phyloP scores from a whole-genome alignment of 2,797 vertebrate species.

The Melanotaenia maccullochi region DNA sequence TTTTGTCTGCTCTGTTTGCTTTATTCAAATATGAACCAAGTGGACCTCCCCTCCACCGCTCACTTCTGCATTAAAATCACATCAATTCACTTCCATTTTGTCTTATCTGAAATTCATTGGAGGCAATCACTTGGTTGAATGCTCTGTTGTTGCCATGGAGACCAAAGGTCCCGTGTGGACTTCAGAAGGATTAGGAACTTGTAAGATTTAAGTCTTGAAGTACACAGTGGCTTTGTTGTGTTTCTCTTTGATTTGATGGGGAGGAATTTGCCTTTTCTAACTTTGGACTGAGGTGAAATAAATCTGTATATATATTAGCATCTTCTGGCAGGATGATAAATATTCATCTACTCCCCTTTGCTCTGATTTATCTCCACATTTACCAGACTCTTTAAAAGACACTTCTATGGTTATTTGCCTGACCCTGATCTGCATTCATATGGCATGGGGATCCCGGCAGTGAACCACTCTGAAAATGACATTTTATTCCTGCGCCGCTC shows the following conservation, averaged over 20 bases:
- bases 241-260: slow-evolving; percentile 88
- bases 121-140: slow-evolving; percentile 99
- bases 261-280: slow-evolving; percentile 84
- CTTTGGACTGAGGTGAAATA: slow-evolving; percentile 82
- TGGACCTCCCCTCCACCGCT: slow-evolving; percentile 97
- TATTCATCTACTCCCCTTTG: slow-evolving; percentile 79
- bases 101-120: slow-evolving; percentile 99
- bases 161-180: slow-evolving; percentile 98
- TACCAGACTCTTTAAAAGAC: slow-evolving; percentile 64
- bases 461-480: slow-evolving; percentile 65
- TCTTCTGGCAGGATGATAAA: slow-evolving; percentile 80
- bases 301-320: slow-evolving; percentile 80
- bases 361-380: slow-evolving; percentile 61
- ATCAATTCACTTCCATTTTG: slow-evolving; percentile 99
- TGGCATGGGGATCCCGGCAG: slow-evolving; percentile 52
- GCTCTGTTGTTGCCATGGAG: slow-evolving; percentile 98
- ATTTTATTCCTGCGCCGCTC: slow-evolving; percentile 64
- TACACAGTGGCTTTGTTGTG: slow-evolving; percentile 90
- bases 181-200: slow-evolving; percentile 99
- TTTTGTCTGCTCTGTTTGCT: slow-evolving; percentile 99
- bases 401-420: slow-evolving; percentile 72
- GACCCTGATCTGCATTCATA: slow-evolving; percentile 80
- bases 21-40: slow-evolving; percentile 99
- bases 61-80: slow-evolving; percentile 99
- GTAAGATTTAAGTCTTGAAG: slow-evolving; percentile 99